Percentiles rank a stretch among this genome's conserved stretches.
phyloP scores from a whole-genome alignment of 2,888 invertebrate species.

The Andrena chrysosceles region DNA sequence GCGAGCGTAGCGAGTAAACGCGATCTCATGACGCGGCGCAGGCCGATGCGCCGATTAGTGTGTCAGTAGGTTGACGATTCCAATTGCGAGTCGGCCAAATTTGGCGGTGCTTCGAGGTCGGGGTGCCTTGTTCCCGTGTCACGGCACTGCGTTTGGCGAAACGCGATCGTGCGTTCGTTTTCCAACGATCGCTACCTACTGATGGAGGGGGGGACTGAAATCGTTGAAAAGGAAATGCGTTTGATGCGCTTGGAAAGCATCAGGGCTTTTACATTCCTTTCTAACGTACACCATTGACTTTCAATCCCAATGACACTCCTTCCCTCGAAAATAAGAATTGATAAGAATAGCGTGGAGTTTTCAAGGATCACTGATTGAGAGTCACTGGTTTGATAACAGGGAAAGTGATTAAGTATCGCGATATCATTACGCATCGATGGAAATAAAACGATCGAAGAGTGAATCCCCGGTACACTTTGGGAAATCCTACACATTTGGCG shows the following conservation, averaged over 20 bases:
- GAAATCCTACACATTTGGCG: no score
- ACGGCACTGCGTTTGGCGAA: slow-evolving; percentile 59
- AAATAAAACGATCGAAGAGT: not conserved
- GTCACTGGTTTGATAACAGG: not conserved
- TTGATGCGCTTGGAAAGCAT: not conserved
- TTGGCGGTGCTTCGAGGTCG: slow-evolving; percentile 73
- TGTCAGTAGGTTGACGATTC: slow-evolving; percentile 80
- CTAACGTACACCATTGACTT: not conserved
- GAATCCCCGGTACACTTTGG: no score
- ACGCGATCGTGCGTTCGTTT: slow-evolving; percentile 1
- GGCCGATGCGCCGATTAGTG: slow-evolving; percentile 68
- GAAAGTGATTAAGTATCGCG: not conserved
- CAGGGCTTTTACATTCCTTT: not conserved
- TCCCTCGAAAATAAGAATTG: not conserved
- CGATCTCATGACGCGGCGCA: slow-evolving; percentile 58
- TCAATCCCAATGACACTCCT: no score
- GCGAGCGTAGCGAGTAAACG: not conserved
- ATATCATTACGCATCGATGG: not conserved
- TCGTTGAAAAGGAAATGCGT: slow-evolving; percentile 11
- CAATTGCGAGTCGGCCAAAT: slow-evolving; percentile 78
- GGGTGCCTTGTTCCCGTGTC: slow-evolving; percentile 46
- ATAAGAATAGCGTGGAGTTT: no score
- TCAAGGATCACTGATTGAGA: not conserved
- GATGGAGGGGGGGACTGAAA: not conserved
- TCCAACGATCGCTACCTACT: not conserved